Base-by-base conservation (phyloP, 2,888 invertebrate species). In the Heliothis peltigera region DNA sequence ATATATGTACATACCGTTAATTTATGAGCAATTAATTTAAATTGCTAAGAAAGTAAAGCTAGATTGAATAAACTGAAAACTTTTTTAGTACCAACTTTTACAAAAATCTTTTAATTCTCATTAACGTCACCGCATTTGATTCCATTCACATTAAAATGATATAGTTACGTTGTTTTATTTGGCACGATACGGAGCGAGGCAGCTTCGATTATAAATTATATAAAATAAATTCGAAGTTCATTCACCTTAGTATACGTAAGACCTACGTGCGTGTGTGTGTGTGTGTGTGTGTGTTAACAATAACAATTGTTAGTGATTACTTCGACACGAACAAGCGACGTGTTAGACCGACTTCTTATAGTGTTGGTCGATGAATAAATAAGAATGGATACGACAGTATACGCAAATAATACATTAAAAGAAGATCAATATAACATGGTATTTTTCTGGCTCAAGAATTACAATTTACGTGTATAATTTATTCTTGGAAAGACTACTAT, bases 281-380 rank as follows among this genome's bases (percentile, higher is more conserved):
- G 39, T 15, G 46, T 74, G 54, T 52, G 52, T 62, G 49, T 78
- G 57, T 65, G 65, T 70, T 70, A 80, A 83, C 80, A 74, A 83
- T 85, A 84, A 87, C 85, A 86, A 89, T 87, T 85, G 85, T 73
- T 66, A 70, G 82, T 87, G 89, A 91, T 90, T 87, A 84, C 86
- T 84, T 79, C 73, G 79, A 79, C 89, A 90, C 89, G 90, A 86
- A 65, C 73, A 58, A 60, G 68, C 61, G 56, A 64, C 59, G 61
- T 64, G 56, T 39, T 64, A 66, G 58, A 65, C 48, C 19, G 61
- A 54, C 42, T 55, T 60, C 19, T 32, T 47, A 21, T 17, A 17
- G 57, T 51, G 51, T 55, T 69, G 56, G 57, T 61, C 42, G 21
- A 8, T n/a, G 63, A 70, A 18, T 19, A 48, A 1, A 19, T 60